These are phyloP conservation scores for Kryptolebias ocellatus DNA, from an alignment of 2,797 vertebrate genomes.

Conservation along the genomic window DNA sequence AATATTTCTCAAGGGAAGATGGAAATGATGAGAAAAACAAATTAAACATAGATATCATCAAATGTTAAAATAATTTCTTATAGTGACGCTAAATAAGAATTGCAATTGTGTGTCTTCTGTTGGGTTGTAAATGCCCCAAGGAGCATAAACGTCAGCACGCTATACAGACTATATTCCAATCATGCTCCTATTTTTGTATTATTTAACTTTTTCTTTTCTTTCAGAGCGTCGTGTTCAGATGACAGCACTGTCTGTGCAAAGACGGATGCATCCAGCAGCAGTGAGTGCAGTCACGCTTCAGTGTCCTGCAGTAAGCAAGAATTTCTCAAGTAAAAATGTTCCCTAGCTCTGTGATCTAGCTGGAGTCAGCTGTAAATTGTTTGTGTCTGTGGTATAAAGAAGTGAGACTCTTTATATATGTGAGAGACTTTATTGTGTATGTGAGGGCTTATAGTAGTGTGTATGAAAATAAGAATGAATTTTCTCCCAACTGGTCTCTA, in stretches of 20 bases:
- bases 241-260: slow-evolving; percentile 27
- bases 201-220: neutral
- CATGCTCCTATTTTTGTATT: neutral
- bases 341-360: neutral
- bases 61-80: no score
- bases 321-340: slow-evolving; percentile 7
- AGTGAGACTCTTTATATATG: neutral
- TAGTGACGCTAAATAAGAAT: neutral
- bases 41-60: no score
- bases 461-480: neutral
- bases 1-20: neutral
- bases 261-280: slow-evolving; percentile 30
- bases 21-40: no score
- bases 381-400: slow-evolving; percentile 1
- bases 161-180: slow-evolving; percentile 28
- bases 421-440: neutral
- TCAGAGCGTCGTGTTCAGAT: slow-evolving; percentile 29
- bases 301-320: slow-evolving; percentile 20
- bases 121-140: slow-evolving; percentile 44
- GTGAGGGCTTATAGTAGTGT: neutral
- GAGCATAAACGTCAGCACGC: slow-evolving; percentile 21
- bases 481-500: neutral
- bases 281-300: slow-evolving; percentile 21
- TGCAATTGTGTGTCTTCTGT: slow-evolving; percentile 13
- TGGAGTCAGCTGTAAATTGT: neutral